A percentile compares a stretch with the other conserved stretches of the same genome.
phyloP scores from a whole-genome alignment of 2,888 invertebrate species.

The Charanyca ferruginea region DNA sequence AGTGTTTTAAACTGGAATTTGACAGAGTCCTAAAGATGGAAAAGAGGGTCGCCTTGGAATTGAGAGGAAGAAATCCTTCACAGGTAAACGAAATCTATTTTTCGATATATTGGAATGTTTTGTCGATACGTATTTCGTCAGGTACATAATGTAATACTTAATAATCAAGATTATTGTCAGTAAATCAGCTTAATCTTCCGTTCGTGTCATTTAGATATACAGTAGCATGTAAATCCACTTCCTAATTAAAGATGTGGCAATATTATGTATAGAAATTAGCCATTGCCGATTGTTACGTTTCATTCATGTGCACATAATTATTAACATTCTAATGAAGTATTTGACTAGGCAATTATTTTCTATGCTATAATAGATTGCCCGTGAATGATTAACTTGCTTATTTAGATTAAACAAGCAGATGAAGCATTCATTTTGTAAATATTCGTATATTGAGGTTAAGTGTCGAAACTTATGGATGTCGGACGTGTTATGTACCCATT shows the following conservation, averaged over 20 bases:
- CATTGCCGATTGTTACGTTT: constrained; percentile 90
- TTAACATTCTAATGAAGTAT: constrained; percentile 65
- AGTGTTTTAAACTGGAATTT: constrained; percentile 80
- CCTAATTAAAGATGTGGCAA: constrained; percentile 84
- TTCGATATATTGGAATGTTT: constrained; percentile 88
- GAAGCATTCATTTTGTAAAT: constrained; percentile 75
- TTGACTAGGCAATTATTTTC: constrained; percentile 49
- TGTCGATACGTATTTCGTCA: constrained; percentile 90
- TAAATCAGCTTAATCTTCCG: constrained; percentile 58
- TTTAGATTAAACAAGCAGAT: constrained; percentile 55
- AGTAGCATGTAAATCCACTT: constrained; percentile 67
- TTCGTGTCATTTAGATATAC: constrained; percentile 40
- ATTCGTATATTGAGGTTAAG: constrained; percentile 88
- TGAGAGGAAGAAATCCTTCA: constrained; percentile 96
- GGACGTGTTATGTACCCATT: constrained; percentile 70
- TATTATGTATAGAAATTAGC: constrained; percentile 87
- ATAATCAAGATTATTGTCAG: constrained; percentile 68
- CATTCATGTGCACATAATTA: constrained; percentile 85
- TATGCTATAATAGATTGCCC: constrained; percentile 30
- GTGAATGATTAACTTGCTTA: constrained; percentile 33
- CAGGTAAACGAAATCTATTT: constrained; percentile 93
- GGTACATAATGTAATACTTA: constrained; percentile 77
- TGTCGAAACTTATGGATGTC: constrained; percentile 81
- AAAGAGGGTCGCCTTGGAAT: constrained; percentile 98
- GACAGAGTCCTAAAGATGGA: constrained; percentile 93